Base-by-base conservation (phyloP, 2,797 vertebrate genomes). In the Ambastaia sidthimunki region DNA sequence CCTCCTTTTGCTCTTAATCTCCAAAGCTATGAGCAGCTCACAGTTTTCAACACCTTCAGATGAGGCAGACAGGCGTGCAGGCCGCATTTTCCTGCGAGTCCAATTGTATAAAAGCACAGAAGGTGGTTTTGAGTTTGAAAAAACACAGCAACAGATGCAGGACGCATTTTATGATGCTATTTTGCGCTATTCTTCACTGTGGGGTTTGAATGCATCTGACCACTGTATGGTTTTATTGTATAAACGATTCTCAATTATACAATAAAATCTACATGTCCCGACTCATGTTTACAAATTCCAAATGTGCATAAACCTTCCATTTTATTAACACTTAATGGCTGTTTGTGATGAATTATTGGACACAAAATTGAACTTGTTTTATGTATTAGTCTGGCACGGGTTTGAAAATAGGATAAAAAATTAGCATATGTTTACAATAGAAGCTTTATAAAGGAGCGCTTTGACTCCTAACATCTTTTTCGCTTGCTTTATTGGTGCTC, bases 401-500 rank as follows among this genome's bases (percentile, higher is more conserved):
- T 12, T 65, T n/a, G 62, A 34, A 31, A 65, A 19, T n/a, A 62
- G 13, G 12, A 67, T 41, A 69, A 75, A 47, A n/a, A 71, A 73
- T 67, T 66, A 13, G 18, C 31, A 66, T 50, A n/a, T 72, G 74
- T 74, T 59, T 76, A 82, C 71, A 80, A 72, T 66, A 47, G 31
- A 57, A 71, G 72, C 21, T 52, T 55, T 4, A 19, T 23, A 54
- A 54, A 41, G 34, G 28, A 80, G 50, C 41, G 78, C 28, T 47
- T 1, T 23, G 60, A 80, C 74, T 68, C 19, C 13, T 15, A 76
- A 71, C 55, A 50, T 55, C 18, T 55, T 74, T 65, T 67, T 87
- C 74, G 77, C 66, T 54, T 80, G 80, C 81, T 86, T 72, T 81
- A 83, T 83, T 71, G 86, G 83, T 71, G 86, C 82, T 81, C 85